Conservation (phyloP, 1,140 invertebrate species). For the Zaprionus davidi region DNA sequence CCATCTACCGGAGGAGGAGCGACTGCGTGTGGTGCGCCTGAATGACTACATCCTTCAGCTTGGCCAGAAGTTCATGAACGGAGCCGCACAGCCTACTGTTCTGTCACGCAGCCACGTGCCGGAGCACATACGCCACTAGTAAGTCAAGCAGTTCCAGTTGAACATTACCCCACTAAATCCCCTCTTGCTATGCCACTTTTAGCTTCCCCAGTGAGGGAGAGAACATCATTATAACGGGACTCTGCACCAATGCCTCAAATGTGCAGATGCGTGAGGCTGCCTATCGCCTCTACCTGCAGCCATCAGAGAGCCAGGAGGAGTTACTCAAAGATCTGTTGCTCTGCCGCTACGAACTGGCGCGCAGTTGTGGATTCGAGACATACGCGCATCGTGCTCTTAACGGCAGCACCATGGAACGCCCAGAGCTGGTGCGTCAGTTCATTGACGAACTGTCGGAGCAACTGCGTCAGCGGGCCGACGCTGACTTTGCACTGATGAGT, state of each 20-base stretch:
- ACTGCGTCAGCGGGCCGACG: slow-evolving; percentile 87
- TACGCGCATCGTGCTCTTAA: slow-evolving; percentile 95
- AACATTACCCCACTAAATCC: slow-evolving; percentile 1
- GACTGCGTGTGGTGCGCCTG: slow-evolving; percentile 91
- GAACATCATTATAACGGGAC: slow-evolving; percentile 90
- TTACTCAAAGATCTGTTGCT: slow-evolving; percentile 90
- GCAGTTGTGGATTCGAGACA: slow-evolving; percentile 93
- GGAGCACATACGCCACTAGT: slow-evolving; percentile 90
- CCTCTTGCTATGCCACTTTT: slow-evolving; percentile 82
- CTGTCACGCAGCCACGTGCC: slow-evolving; percentile 89
- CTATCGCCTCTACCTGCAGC: slow-evolving; percentile 93
- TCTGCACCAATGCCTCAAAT: slow-evolving; percentile 93
- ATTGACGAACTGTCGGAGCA: slow-evolving; percentile 90
- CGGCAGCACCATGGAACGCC: slow-evolving; percentile 93
- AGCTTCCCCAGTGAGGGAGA: slow-evolving; percentile 91
- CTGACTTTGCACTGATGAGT: slow-evolving; percentile 90
- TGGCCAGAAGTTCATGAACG: slow-evolving; percentile 94
- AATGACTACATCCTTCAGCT: slow-evolving; percentile 92
- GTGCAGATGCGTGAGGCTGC: slow-evolving; percentile 93
- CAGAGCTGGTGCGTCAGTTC: slow-evolving; percentile 92
- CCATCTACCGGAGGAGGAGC: slow-evolving; percentile 92
- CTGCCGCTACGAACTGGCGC: slow-evolving; percentile 91
- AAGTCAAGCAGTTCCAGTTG: slow-evolving; percentile 80
- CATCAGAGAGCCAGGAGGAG: slow-evolving; percentile 91
- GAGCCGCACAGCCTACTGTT: slow-evolving; percentile 88